A percentile compares a stretch with the other conserved stretches of the same genome.
These are phyloP conservation scores for Hybognathus amarus DNA, from an alignment of 2,797 vertebrate species.

Conservation along the genomic window DNA sequence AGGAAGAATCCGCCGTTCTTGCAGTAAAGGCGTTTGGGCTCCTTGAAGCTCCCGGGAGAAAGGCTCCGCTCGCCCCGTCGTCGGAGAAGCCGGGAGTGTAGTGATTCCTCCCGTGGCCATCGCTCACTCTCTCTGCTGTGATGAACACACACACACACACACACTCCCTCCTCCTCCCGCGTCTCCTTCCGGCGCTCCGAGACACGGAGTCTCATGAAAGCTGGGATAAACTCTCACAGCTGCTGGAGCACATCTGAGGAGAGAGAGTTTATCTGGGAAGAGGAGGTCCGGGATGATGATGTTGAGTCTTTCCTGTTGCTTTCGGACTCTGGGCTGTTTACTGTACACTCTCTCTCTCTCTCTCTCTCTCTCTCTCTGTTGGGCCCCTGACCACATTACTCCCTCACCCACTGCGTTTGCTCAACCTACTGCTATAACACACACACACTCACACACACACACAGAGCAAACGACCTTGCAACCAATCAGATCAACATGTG, in stretches of 20 bases:
- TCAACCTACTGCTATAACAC: background rate
- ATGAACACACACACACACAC: too few species aligned
- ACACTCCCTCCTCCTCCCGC: slow-evolving; percentile 26
- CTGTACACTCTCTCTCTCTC: background rate
- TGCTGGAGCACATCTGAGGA: slow-evolving; percentile 1
- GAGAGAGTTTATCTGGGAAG: slow-evolving; percentile 9
- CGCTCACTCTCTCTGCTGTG: slow-evolving; percentile 56
- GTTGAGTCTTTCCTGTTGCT: background rate
- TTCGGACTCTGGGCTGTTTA: background rate
- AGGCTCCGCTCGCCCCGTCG: slow-evolving; percentile 80
- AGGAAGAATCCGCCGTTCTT: slow-evolving; percentile 97
- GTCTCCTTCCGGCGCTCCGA: slow-evolving; percentile 66
- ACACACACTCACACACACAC: background rate
- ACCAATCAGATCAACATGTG: too few species aligned
- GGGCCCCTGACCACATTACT: slow-evolving; percentile 29
- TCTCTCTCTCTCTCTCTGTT: background rate
- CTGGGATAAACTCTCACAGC: slow-evolving; percentile 63
- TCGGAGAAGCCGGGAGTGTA: slow-evolving; percentile 87
- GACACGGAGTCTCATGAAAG: slow-evolving; percentile 67
- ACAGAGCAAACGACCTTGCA: background rate
- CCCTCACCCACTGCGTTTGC: background rate
- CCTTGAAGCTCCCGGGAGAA: slow-evolving; percentile 90
- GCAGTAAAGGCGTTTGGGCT: slow-evolving; percentile 94
- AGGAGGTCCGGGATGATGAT: background rate
- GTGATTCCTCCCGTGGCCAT: slow-evolving; percentile 90